Evolutionary conservation across 2,888 invertebrate species (phyloP).

Genomic region (Philaethria dido): DNA sequence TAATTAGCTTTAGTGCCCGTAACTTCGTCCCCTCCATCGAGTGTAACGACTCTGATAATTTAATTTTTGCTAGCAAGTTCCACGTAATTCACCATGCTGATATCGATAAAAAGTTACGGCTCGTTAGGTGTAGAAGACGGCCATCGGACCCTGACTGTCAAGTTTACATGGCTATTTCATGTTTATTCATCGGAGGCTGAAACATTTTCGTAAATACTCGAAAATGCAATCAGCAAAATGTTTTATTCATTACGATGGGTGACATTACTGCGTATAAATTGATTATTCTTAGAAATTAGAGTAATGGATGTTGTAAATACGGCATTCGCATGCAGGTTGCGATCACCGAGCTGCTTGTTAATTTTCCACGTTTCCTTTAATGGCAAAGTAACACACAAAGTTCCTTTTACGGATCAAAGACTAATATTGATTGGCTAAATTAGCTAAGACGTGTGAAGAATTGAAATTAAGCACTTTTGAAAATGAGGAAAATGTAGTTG

Average conservation of each 20-base stretch:
- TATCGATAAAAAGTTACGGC: conserved; percentile 58
- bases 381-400: conserved; percentile 76
- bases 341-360: conserved; percentile 65
- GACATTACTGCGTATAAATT: conserved; percentile 59
- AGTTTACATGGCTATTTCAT: conserved; percentile 8
- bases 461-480: conserved; percentile 48
- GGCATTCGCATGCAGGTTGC: conserved; percentile 72
- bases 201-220: conserved; percentile 18
- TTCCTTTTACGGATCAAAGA: conserved; percentile 62
- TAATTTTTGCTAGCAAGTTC: conserved; percentile 60
- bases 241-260: conserved; percentile 57
- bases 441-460: conserved; percentile 51
- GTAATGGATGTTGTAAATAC: conserved; percentile 56
- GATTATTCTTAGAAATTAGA: conserved; percentile 49
- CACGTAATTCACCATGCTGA: conserved; percentile 45
- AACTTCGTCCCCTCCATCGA: conserved; percentile 53
- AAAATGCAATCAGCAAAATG: conserved; percentile 25
- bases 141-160: conserved; percentile 18
- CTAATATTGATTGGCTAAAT: conserved; percentile 62
- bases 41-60: conserved; percentile 64
- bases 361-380: conserved; percentile 73
- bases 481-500: background rate
- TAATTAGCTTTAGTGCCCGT: conserved; percentile 71
- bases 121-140: conserved; percentile 51
- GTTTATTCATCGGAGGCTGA: conserved; percentile 6